Evolutionary conservation across 2,888 invertebrate genomes (phyloP).

Genomic region (Aelia acuminata): DNA sequence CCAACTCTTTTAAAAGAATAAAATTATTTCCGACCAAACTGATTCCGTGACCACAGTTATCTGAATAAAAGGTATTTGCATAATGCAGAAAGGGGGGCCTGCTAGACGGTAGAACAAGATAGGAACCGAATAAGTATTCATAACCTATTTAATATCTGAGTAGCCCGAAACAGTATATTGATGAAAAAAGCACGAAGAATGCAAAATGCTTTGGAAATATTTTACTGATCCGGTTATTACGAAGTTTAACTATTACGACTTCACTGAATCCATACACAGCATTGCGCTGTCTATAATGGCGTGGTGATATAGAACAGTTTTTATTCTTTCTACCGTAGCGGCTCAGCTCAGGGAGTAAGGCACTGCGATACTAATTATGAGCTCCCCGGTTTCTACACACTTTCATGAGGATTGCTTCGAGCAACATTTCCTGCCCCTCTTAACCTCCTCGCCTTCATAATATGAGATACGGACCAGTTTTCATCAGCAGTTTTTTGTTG

Average conservation of each 20-base stretch:
- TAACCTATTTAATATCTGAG: background rate
- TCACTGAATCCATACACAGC: background rate
- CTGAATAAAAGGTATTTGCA: constrained; percentile 35
- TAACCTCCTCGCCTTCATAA: too few species aligned
- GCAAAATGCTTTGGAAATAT: background rate
- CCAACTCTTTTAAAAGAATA: background rate
- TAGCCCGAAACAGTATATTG: background rate
- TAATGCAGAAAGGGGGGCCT: constrained; percentile 22
- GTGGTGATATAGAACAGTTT: too few species aligned
- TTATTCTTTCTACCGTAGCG: too few species aligned
- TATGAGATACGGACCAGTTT: too few species aligned
- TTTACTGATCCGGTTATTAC: background rate
- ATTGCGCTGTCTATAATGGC: too few species aligned
- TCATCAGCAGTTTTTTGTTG: too few species aligned
- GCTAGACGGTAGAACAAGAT: background rate
- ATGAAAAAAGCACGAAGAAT: background rate
- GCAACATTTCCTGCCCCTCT: too few species aligned
- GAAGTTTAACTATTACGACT: background rate
- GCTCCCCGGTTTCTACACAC: too few species aligned
- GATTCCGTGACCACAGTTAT: constrained; percentile 32
- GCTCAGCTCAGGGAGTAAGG: too few species aligned
- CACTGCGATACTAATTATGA: too few species aligned
- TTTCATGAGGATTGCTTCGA: too few species aligned
- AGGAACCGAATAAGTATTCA: constrained; percentile 26
- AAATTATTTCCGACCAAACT: constrained; percentile 32